These are phyloP conservation scores for Alligator sinensis DNA, from an alignment of 2,113 vertebrate genomes.

Conservation along the genomic window DNA sequence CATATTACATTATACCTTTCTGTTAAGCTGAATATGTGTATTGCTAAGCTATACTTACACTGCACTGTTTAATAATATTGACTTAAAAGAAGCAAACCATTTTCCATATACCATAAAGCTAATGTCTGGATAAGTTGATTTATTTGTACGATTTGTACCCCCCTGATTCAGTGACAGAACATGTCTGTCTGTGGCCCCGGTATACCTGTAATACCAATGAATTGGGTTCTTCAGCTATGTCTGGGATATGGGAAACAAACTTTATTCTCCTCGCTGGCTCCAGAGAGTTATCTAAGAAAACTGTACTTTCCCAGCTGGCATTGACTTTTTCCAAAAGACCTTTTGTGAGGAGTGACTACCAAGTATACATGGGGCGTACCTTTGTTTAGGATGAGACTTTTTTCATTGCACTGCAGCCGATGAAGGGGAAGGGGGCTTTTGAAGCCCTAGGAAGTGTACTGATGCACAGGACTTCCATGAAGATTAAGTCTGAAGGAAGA, in stretches of 20 bases:
- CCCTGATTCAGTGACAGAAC: not conserved
- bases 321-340: no score
- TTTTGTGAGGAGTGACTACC: no score
- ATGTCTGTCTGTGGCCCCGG: not conserved
- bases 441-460: no score
- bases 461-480: not conserved
- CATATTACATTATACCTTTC: not conserved
- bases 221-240: not conserved
- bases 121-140: not conserved
- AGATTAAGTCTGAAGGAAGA: not conserved
- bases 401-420: no score
- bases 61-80: not conserved
- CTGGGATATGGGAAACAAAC: no score
- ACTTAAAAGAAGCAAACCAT: not conserved
- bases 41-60: not conserved
- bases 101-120: not conserved
- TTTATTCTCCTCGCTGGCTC: no score
- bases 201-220: not conserved
- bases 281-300: no score
- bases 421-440: no score
- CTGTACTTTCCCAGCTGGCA: no score
- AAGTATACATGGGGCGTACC: no score
- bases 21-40: not conserved
- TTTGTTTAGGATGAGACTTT: no score
- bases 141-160: not conserved